These are phyloP conservation scores for Lycocorax pyrrhopterus DNA, from an alignment of 2,113 vertebrate species.

Conservation along the genomic window DNA sequence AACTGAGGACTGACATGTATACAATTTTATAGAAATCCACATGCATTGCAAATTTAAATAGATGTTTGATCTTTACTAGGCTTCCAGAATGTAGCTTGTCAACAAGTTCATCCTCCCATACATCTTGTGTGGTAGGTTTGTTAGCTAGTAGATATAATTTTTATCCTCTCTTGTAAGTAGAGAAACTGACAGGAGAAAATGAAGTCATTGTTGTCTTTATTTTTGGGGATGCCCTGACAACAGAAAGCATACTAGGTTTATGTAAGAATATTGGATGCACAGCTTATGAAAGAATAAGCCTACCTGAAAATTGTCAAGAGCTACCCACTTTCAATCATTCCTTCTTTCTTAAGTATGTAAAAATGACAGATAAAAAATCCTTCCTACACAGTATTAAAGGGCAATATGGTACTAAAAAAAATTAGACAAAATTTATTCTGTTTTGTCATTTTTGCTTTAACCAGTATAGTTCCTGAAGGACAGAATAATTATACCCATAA, in stretches of 20 bases:
- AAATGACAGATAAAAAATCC: neutral
- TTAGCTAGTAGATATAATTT: neutral
- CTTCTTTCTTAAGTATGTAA: conserved; percentile 11
- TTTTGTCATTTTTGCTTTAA: neutral
- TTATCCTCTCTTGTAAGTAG: neutral
- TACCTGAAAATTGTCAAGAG: conserved; percentile 51
- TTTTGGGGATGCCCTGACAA: conserved; percentile 24
- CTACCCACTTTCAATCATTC: conserved; percentile 52
- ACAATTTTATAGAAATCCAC: neutral
- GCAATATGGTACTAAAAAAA: neutral
- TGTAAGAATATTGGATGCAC: conserved; percentile 5
- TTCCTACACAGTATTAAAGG: conserved; percentile 15
- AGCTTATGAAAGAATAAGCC: conserved; percentile 8
- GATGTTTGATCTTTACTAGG: neutral
- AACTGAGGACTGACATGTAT: neutral
- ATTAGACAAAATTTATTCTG: neutral
- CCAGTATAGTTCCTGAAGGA: conserved; percentile 33
- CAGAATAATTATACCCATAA: conserved; percentile 55
- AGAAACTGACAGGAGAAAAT: conserved; percentile 12
- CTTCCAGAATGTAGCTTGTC: conserved; percentile 21
- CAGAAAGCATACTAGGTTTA: conserved; percentile 12
- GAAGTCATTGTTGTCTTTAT: conserved; percentile 30
- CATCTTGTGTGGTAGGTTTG: neutral
- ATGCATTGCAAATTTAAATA: neutral
- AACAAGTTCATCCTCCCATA: conserved; percentile 34